Evolutionary conservation across 2,888 invertebrate genomes (phyloP), one percentile per base, ranked within the genome.

Genomic region (Lapara coniferarum): DNA sequence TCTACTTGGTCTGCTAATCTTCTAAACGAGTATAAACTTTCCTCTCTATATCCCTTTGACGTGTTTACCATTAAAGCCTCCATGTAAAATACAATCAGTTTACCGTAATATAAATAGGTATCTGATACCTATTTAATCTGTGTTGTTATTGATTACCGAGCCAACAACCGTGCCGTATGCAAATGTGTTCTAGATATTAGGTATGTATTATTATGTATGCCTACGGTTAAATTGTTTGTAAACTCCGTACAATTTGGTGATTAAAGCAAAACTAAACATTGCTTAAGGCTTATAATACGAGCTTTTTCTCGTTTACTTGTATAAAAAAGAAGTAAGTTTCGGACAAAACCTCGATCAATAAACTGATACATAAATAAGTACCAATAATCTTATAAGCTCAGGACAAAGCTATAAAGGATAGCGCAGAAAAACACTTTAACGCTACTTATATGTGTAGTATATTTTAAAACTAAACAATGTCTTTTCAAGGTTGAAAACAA

Each of bases 1-100:
- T n/a, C n/a, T n/a, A 68, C 73, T 71, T 76, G 73, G 77, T 73
- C 77, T 77, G 78, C 76, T 81, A 86, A 85, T 87, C 85, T 25
- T 25, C 25, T 2, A 25, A 25, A 25, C 1, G 25, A 25, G 25
- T 25, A 25, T 25, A 25, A 2, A 25, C 25, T 25, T 2, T 25
- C 25, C 25, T 25, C 25, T 25, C 25, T 25, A 25, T 25, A 88
- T 85, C 83, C 81, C 73, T 74, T 82, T 85, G 86, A 87, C 82
- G 83, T 80, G 86, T 74, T 49, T 13, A 12, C 46, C 49, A 16
- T 46, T 49, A 63, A 49, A 46, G 19, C 49, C 13, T 46, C 46
- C 37, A 13, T 63, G 12, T 19, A 10, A 46, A 63, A 46, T 63
- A 63, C 49, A 49, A 25, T 25, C 25, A 25, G 25, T 25, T 55